Conservation (phyloP, 2,113 vertebrate genomes). For the Tetrax tetrax region DNA sequence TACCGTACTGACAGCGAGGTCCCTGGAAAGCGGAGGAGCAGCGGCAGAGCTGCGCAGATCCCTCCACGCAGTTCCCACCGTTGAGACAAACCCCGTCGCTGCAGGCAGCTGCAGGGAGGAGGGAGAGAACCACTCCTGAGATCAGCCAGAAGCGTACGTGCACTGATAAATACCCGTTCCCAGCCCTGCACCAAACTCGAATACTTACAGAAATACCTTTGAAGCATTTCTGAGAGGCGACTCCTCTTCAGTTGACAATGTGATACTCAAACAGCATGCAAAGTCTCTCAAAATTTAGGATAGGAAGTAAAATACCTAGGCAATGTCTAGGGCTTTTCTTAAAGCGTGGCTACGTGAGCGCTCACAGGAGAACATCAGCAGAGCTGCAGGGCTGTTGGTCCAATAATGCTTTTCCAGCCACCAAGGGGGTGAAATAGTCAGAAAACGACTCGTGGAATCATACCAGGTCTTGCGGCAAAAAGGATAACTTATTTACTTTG, state of each 20-base stretch:
- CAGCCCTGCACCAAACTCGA: background rate
- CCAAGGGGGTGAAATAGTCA: background rate
- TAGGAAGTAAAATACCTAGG: background rate
- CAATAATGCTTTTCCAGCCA: background rate
- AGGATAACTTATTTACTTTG: accelerated
- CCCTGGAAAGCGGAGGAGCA: slow-evolving; percentile 85
- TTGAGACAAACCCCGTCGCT: slow-evolving; percentile 78
- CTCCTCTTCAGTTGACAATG: accelerated
- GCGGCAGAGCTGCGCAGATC: slow-evolving; percentile 76
- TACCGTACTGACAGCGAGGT: slow-evolving; percentile 85
- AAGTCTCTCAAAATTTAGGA: background rate
- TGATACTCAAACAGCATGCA: accelerated
- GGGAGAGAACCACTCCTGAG: background rate
- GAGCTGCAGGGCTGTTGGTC: background rate
- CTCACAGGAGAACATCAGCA: background rate
- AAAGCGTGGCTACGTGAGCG: background rate
- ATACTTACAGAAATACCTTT: accelerated
- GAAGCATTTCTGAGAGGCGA: background rate
- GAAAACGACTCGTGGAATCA: accelerated
- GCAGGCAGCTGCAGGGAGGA: slow-evolving; percentile 74
- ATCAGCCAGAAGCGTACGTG: accelerated
- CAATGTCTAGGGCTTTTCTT: background rate
- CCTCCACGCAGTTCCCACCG: slow-evolving; percentile 76
- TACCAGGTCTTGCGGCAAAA: accelerated
- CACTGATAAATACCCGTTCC: background rate